Percentiles rank a stretch among this genome's conserved stretches.
Conservation (phyloP, 2,888 invertebrate species). For the Gari tellinella region DNA sequence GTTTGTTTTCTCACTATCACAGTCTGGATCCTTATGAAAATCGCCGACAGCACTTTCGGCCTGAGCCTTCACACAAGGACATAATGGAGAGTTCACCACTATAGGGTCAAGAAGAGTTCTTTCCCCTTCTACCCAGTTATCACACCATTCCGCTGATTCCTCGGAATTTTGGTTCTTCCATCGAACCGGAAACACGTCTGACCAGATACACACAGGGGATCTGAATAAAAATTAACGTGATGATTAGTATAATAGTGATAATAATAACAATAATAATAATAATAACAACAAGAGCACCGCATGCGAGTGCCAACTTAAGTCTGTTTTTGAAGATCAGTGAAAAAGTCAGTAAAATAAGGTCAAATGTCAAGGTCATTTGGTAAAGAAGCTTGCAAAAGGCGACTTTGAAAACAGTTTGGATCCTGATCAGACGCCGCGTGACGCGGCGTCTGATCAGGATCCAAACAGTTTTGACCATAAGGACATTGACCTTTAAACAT, state of each 20-base stretch:
- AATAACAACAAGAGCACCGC: too few relatives aligned
- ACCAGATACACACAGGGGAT: conserved; percentile 69
- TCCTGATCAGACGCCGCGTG: too few relatives aligned
- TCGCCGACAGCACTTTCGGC: conserved; percentile 73
- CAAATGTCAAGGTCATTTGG: too few relatives aligned
- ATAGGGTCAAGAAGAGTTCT: conserved; percentile 19
- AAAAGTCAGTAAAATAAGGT: too few relatives aligned
- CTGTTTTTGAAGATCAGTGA: too few relatives aligned
- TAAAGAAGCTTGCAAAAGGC: too few relatives aligned
- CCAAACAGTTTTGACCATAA: too few relatives aligned
- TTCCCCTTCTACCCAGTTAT: conserved; percentile 64
- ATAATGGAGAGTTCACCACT: conserved; percentile 43
- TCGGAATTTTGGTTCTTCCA: conserved; percentile 39
- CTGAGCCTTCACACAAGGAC: conserved; percentile 71
- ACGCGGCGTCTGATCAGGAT: too few relatives aligned
- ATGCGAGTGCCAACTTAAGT: too few relatives aligned
- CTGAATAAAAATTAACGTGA: conserved; percentile 38
- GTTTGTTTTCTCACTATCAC: conserved; percentile 60
- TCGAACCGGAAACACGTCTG: conserved; percentile 76
- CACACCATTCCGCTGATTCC: conserved; percentile 66
- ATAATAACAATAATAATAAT: too few relatives aligned
- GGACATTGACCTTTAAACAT: too few relatives aligned
- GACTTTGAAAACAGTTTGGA: too few relatives aligned
- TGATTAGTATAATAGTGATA: background rate
- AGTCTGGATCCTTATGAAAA: conserved; percentile 72